These are phyloP conservation scores for Meloidogyne exigua DNA, from an alignment of 1,140 invertebrate species.

Conservation along the genomic window DNA sequence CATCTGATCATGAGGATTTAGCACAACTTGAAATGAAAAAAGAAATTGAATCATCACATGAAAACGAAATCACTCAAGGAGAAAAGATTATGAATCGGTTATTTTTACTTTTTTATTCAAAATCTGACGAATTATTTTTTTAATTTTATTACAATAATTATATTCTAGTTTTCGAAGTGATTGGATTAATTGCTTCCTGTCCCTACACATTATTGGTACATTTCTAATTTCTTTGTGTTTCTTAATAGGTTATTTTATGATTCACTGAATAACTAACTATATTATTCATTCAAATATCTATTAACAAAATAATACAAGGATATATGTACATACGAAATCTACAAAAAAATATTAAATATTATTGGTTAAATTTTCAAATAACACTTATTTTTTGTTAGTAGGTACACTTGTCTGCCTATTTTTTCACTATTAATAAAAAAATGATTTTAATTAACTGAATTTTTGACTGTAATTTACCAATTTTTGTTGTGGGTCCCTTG, in stretches of 20 bases:
- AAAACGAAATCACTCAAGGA: neutral
- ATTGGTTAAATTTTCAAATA: no score
- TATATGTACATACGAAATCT: no score
- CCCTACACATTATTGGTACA: constrained; percentile 35
- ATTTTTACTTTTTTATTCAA: neutral
- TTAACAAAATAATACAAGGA: no score
- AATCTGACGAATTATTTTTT: constrained; percentile 11
- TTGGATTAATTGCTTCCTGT: constrained; percentile 44
- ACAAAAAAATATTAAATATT: no score
- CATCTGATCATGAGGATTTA: constrained; percentile 30
- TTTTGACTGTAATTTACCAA: no score
- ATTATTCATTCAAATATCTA: no score
- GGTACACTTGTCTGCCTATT: no score
- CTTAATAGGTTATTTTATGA: constrained; percentile 42
- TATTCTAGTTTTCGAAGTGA: constrained; percentile 44
- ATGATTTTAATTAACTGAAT: no score
- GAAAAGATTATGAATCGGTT: constrained; percentile 1
- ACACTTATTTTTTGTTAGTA: no score
- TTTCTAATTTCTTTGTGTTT: constrained; percentile 35
- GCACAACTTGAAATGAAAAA: constrained; percentile 54
- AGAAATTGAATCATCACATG: constrained; percentile 14
- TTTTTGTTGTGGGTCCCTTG: no score
- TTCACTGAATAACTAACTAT: constrained; percentile 5
- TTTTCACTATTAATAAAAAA: no score
- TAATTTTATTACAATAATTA: neutral